Evolutionary conservation across 2,888 invertebrate species (phyloP), one percentile per base, ranked within the genome.

Genomic region (Helleia helle): DNA sequence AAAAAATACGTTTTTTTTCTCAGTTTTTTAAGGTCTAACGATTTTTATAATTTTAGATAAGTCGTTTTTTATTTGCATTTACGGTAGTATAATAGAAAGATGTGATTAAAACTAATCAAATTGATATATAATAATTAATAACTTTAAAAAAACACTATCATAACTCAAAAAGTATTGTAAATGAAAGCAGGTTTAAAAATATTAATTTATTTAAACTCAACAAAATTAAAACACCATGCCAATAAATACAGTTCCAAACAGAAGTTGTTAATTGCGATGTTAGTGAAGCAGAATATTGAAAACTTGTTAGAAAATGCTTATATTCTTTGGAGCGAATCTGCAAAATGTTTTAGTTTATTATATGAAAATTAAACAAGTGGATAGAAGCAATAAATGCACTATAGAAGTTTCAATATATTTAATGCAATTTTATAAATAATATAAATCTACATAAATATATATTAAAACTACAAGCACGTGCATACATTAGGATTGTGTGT

Each of bases 261-360:
- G 13, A 7, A 9, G 3, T 14, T 14, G 4, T 26, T 30, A 39
- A 30, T 18, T 9, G 24, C 9, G 22, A 28, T 1, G 38, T 39
- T 39, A 18, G 14, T 34, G 18, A 11, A 30, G 15, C 18, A 18
- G 18, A 11, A 12, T 11, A n/a, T 22, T 12, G 22, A 4, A 11
- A 73, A 12, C 8, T 18, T 3, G 18, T 34, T 65, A 84, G 60
- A 65, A 84, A 58, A 84, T 84, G 58, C 79, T 83, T 62, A 84
- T 75, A 67, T 83, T 83, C 74, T 83, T 83, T 56, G 84, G 84
- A 52, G 73, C 83, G 61, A 84, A 84, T 81, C 84, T 84, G 84
- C 55, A 79, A 80, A 31, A 30, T 28, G 22, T 24, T 31, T 7
- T 1, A 34, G 6, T 3, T 22, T 13, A 3, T 13, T n/a, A 4